Base-by-base conservation (phyloP, 2,113 vertebrate genomes). In the Platichthys stellatus region DNA sequence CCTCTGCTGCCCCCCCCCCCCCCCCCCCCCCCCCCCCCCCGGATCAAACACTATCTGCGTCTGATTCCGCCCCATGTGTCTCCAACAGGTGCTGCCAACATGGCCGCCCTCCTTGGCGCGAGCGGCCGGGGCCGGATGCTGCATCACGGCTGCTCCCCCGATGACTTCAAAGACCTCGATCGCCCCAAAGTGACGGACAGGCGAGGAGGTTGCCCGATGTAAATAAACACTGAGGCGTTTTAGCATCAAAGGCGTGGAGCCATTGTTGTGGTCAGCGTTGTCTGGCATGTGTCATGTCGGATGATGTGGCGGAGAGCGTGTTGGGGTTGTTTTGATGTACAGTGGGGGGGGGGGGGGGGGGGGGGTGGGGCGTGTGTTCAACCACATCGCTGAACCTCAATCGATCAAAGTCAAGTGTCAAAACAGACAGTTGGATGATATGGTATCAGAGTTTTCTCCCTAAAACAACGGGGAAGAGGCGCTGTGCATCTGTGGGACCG, bases 361-460 rank as follows among this genome's bases (percentile, higher is more conserved):
- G 26, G 26, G 26, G 3, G 4, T 63, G 80, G 70, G 83, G 79
- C 69, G 80, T 86, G 67, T 75, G 79, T 86, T 85, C 78, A 67
- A 92, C 90, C 89, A 86, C 92, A 90, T 60, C 57, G 81, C 86
- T 76, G 71, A 85, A 77, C 80, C 83, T 86, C 92, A 83, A 92
- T 93, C 87, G 87, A 93, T 94, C 92, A 94, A 93, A 93, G 92
- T 77, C 83, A 83, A 79, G 75, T 87, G 90, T 93, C 91, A 93
- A 92, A 94, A 89, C 91, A 92, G 82, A 81, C 89, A 74, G 81
- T 86, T 63, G 82, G 80, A 59, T 79, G 82, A 82, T 86, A 69
- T 53, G 58, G 54, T 74, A 78, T 74, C 84, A 61, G 74, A 67
- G 47, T 81, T 76, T 76, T 70, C 56, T 40, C 68, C 71, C 49